Conservation (phyloP, 2,113 vertebrate species). For the Campylomormyrus tamandua region DNA sequence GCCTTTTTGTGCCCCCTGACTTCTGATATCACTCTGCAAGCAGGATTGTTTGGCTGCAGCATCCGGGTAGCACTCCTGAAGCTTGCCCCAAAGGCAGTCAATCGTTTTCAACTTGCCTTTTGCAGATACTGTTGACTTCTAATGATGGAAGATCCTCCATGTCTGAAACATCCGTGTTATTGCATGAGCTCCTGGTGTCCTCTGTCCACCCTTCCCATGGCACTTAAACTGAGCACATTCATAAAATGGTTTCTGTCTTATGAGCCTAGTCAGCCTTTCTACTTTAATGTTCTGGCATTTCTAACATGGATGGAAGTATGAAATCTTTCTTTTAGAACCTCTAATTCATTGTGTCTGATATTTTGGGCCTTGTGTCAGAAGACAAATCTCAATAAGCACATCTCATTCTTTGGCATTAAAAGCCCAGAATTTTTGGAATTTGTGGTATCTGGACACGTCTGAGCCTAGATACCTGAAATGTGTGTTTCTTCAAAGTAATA, state of each 20-base stretch:
- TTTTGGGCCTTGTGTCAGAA: background rate
- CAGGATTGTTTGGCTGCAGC: background rate
- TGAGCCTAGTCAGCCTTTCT: background rate
- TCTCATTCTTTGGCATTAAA: background rate
- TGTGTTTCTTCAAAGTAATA: background rate
- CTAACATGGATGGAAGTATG: background rate
- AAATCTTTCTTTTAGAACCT: background rate
- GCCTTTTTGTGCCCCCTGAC: conserved; percentile 7
- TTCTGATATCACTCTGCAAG: background rate
- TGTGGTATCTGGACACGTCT: background rate
- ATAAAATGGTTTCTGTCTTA: conserved; percentile 4
- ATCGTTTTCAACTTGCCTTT: background rate
- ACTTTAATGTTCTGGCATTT: background rate
- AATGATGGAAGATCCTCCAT: conserved; percentile 32
- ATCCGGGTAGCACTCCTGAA: background rate
- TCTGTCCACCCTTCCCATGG: background rate
- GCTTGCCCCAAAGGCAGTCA: background rate
- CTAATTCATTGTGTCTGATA: background rate
- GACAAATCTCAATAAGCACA: too few relatives aligned
- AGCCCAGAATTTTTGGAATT: background rate
- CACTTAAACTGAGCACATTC: background rate
- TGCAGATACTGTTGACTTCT: conserved; percentile 18
- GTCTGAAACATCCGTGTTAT: conserved; percentile 24
- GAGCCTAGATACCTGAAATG: background rate
- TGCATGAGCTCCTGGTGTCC: background rate